phyloP scores from a whole-genome alignment of 37 sponge, comb jelly and placozoan genomes.

The Spongilla lacustris region DNA sequence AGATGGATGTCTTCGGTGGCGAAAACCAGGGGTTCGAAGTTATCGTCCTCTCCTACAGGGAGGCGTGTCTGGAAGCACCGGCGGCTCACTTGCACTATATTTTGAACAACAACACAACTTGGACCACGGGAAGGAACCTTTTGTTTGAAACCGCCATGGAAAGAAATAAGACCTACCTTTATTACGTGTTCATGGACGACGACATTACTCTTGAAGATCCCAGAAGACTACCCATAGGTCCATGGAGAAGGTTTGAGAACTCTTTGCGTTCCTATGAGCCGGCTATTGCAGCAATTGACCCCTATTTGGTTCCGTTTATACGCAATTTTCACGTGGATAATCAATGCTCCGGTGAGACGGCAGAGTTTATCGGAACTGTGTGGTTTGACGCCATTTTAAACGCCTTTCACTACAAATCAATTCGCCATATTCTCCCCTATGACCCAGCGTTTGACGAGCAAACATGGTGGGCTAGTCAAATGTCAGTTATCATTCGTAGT shows the following conservation, averaged over 20 bases:
- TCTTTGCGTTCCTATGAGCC: not conserved
- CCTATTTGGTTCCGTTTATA: not conserved
- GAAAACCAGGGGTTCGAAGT: conserved; percentile 5
- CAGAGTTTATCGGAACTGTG: not conserved
- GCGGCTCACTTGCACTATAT: not conserved
- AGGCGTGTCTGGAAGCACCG: not conserved
- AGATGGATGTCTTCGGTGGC: not conserved
- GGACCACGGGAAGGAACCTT: conserved; percentile 22
- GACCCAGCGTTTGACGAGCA: not conserved
- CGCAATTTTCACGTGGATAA: not conserved
- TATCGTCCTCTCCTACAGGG: not conserved
- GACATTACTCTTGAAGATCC: not conserved
- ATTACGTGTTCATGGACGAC: conserved; percentile 28
- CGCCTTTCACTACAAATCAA: conserved; percentile 7
- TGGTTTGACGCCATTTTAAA: conserved; percentile 3
- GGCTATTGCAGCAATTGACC: not conserved
- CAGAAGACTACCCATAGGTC: not conserved
- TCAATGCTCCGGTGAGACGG: not conserved
- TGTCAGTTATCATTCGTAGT: not conserved
- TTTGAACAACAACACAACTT: not conserved
- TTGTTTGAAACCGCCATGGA: not conserved
- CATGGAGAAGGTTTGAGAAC: conserved; percentile 3
- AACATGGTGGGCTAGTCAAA: not conserved
- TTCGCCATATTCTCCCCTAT: conserved; percentile 18
- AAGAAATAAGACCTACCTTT: not conserved